Evolutionary conservation across 2,797 vertebrate genomes (phyloP).

Genomic region (Mormyrops attenuatus): DNA sequence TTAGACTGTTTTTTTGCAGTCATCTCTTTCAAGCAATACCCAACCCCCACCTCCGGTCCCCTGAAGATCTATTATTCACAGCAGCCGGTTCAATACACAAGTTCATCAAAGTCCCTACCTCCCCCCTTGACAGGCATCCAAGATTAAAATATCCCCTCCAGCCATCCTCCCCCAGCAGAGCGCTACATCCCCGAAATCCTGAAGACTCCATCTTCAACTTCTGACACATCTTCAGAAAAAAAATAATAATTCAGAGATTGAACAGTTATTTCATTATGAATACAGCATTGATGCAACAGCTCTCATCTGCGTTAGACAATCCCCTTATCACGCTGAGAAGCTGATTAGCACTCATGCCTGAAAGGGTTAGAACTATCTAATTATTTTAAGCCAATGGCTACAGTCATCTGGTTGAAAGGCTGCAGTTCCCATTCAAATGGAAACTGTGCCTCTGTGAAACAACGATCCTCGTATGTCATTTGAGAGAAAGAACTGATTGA

Average conservation of each 20-base stretch:
- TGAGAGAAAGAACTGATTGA: neutral
- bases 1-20: neutral
- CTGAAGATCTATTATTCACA: constrained; percentile 20
- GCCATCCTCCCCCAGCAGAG: neutral
- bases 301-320: neutral
- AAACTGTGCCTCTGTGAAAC: neutral
- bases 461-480: neutral
- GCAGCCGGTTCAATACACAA: neutral
- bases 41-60: neutral
- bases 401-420: neutral
- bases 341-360: neutral
- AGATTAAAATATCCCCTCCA: neutral
- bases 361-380: neutral
- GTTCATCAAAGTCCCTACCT: neutral
- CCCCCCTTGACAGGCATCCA: too few species aligned
- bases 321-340: neutral
- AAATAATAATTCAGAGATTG: neutral
- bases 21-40: neutral
- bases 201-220: neutral
- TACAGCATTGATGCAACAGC: neutral
- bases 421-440: neutral
- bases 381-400: neutral
- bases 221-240: neutral
- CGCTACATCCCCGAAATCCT: neutral
- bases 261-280: neutral